Conservation (phyloP, 2,797 vertebrate genomes). For the Nothura maculosa region DNA sequence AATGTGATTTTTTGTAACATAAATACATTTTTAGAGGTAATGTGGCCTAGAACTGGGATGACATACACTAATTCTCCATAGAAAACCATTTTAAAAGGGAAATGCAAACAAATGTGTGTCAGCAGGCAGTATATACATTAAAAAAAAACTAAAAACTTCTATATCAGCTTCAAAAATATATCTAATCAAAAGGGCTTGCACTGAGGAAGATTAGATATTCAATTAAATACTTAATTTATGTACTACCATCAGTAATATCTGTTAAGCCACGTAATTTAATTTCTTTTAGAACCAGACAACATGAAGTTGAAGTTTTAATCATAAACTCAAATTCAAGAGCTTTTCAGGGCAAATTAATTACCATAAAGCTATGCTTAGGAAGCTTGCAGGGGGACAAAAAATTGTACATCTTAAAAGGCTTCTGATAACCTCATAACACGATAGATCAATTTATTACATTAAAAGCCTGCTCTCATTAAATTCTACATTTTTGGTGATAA, state of each 20-base stretch:
- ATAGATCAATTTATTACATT: background rate
- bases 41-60: background rate
- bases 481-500: background rate
- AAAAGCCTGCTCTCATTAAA: background rate
- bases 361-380: background rate
- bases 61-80: background rate
- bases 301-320: background rate
- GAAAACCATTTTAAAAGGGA: background rate
- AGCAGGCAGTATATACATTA: background rate
- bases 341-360: background rate
- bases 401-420: background rate
- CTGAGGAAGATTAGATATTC: background rate
- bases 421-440: background rate
- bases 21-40: background rate
- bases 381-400: background rate
- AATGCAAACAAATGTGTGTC: background rate
- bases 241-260: background rate
- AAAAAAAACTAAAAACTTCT: background rate
- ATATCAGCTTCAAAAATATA: background rate
- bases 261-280: background rate
- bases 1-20: background rate
- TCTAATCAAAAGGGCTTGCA: background rate
- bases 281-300: background rate
- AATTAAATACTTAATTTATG: background rate
- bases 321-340: background rate